Evolutionary conservation across 2,797 vertebrate species (phyloP).

Genomic region (Antennarius maculatus): DNA sequence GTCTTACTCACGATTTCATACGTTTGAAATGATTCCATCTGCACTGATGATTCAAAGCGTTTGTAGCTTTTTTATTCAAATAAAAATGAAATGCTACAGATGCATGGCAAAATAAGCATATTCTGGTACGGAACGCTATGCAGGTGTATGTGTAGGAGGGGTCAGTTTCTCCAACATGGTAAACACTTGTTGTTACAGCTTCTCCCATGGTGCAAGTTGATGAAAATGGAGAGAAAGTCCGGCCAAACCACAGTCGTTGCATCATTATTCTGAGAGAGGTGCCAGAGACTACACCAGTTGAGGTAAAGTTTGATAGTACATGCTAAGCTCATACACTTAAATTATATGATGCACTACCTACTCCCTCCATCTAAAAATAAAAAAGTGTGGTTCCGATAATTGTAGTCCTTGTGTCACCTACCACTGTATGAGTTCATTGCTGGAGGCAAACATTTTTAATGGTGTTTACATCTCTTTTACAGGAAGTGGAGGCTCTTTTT

Average conservation of each 20-base stretch:
- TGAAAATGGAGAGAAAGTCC: conserved; percentile 93
- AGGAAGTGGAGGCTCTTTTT: conserved; percentile 97
- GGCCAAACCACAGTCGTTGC: conserved; percentile 97
- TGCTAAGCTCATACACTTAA: too few relatives aligned
- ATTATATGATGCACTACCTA: too few relatives aligned
- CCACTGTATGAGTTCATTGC: not conserved
- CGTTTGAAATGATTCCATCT: too few relatives aligned
- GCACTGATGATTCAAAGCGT: not conserved
- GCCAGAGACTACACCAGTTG: conserved; percentile 93
- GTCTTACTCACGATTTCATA: too few relatives aligned
- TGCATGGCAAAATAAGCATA: not conserved
- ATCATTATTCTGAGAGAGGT: conserved; percentile 98
- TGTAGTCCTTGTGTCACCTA: not conserved
- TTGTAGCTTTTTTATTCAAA: not conserved
- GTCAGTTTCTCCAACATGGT: not conserved
- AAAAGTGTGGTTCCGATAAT: not conserved
- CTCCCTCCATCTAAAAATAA: too few relatives aligned
- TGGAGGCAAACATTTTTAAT: conserved; percentile 3
- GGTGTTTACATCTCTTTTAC: conserved; percentile 23
- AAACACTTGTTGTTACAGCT: conserved; percentile 73
- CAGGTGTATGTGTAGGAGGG: not conserved
- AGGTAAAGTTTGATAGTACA: conserved; percentile 79
- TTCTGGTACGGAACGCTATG: not conserved
- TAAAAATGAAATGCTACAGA: not conserved
- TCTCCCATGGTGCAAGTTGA: conserved; percentile 97